phyloP scores from a whole-genome alignment of 1,140 invertebrate species.

The Drosophila serrata region DNA sequence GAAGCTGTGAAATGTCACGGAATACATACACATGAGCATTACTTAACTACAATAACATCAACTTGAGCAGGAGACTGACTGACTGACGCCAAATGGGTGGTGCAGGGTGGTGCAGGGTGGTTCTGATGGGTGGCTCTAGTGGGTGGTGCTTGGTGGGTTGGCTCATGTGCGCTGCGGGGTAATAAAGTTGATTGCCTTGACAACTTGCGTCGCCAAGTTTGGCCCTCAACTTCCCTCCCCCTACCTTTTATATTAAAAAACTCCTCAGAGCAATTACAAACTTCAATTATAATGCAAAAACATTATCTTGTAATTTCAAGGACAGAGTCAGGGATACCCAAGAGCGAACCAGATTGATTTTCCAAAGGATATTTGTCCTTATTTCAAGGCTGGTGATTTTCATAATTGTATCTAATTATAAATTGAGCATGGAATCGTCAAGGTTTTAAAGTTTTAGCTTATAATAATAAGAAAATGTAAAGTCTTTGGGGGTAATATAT shows the following conservation, averaged over 20 bases:
- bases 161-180: conserved; percentile 53
- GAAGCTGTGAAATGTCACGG: conserved; percentile 39
- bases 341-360: neutral
- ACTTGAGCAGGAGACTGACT: conserved; percentile 5
- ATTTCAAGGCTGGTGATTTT: neutral
- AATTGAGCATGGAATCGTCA: too few relatives aligned
- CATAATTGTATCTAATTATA: neutral
- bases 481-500: too few relatives aligned
- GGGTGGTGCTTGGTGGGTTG: neutral
- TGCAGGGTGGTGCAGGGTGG: neutral
- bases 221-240: neutral
- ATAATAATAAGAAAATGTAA: too few relatives aligned
- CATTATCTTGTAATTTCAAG: conserved; percentile 44
- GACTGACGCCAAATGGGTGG: neutral
- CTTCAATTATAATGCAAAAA: conserved; percentile 50
- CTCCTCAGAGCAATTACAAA: conserved; percentile 43
- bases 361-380: neutral
- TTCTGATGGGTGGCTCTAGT: neutral
- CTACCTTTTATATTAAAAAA: too few relatives aligned
- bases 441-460: too few relatives aligned
- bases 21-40: conserved; percentile 36
- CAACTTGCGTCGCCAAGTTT: conserved; percentile 55
- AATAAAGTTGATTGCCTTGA: conserved; percentile 62
- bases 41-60: conserved; percentile 52
- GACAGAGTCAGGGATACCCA: neutral